Percentiles rank a stretch among this genome's conserved stretches.
phyloP scores from a whole-genome alignment of 2,113 vertebrate genomes.

The Syrmaticus mikado region DNA sequence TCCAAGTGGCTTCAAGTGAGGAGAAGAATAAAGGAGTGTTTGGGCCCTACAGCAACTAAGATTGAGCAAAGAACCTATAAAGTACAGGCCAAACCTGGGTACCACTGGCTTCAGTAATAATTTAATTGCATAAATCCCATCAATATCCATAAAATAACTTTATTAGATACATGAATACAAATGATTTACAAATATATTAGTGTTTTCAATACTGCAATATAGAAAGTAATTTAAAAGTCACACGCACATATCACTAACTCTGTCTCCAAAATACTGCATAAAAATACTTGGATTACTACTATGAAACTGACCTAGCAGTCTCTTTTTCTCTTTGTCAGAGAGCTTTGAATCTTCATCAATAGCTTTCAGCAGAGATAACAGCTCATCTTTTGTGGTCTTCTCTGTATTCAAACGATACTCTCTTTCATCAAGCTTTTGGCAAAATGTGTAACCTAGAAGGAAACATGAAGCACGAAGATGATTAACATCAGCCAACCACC shows the following conservation, averaged over 20 bases:
- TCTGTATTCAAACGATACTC: conserved; percentile 79
- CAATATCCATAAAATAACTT: conserved; percentile 65
- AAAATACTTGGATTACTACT: conserved; percentile 93
- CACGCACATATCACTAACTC: conserved; percentile 79
- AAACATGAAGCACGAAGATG: background rate
- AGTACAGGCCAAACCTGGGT: background rate
- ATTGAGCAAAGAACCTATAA: background rate
- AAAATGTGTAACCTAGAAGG: conserved; percentile 85
- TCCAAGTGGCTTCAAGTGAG: background rate
- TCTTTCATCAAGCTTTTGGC: conserved; percentile 81
- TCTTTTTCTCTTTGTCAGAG: conserved; percentile 89
- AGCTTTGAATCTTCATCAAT: conserved; percentile 90
- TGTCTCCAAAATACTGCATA: conserved; percentile 92
- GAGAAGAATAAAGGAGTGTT: background rate
- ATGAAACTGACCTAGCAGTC: conserved; percentile 90
- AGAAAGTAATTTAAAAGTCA: conserved; percentile 44
- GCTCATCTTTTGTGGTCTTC: conserved; percentile 89
- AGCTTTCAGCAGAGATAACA: conserved; percentile 84
- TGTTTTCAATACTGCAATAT: conserved; percentile 37
- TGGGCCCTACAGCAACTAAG: background rate
- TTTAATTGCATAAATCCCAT: background rate
- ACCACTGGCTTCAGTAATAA: background rate
- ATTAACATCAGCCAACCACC: background rate
- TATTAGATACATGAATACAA: conserved; percentile 75
- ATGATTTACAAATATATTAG: conserved; percentile 70